Percentiles rank a stretch among this genome's conserved stretches.
These are phyloP conservation scores for Agrotis segetum DNA, from an alignment of 2,888 invertebrate species.

Conservation along the genomic window DNA sequence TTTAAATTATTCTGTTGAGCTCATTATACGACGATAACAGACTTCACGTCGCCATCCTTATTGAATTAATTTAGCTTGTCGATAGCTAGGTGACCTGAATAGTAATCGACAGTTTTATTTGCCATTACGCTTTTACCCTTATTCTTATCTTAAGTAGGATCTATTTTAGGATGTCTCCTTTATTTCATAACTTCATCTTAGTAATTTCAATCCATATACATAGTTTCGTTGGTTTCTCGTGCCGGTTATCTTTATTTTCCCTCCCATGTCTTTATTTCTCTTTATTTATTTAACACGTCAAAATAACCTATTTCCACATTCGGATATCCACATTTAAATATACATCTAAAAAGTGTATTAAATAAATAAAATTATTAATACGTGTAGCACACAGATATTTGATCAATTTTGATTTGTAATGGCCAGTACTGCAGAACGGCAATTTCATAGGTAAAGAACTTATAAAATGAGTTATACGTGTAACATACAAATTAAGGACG, in stretches of 20 bases:
- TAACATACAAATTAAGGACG: not conserved
- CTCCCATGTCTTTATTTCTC: constrained; percentile 1
- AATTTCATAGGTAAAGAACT: too few relatives aligned
- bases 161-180: too few relatives aligned
- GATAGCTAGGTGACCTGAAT: constrained; percentile 15
- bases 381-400: too few relatives aligned
- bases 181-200: not conserved
- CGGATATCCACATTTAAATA: not conserved
- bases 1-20: constrained; percentile 10
- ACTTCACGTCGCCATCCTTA: constrained; percentile 30
- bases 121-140: too few relatives aligned
- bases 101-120: not conserved
- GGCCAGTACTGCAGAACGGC: too few relatives aligned
- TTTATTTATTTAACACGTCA: not conserved
- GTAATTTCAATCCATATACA: not conserved
- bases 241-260: not conserved
- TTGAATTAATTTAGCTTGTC: constrained; percentile 5
- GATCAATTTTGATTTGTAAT: too few relatives aligned
- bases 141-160: not conserved
- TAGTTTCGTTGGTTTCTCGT: not conserved
- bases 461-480: not conserved
- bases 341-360: too few relatives aligned
- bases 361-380: too few relatives aligned
- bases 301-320: not conserved
- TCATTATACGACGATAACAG: constrained; percentile 33